Evolutionary conservation across 2,888 invertebrate genomes (phyloP).

Genomic region (Tipula confusa): DNA sequence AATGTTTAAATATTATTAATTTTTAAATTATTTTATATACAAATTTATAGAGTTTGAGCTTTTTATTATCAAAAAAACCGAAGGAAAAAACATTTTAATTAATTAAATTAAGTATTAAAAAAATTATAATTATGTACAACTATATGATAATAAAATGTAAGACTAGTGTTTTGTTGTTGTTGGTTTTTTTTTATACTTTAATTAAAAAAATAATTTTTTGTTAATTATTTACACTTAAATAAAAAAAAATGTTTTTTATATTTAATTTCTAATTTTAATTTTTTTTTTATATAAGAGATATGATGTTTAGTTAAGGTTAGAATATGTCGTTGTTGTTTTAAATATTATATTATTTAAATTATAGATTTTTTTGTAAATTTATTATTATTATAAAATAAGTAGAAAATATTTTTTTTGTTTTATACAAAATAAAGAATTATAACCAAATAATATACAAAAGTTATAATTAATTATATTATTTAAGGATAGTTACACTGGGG

Average conservation of each 20-base stretch:
- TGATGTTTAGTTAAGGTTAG: background rate
- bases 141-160: background rate
- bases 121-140: background rate
- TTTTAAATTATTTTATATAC: background rate
- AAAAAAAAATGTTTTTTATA: too few species aligned
- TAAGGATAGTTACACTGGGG: background rate
- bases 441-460: background rate
- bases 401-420: background rate
- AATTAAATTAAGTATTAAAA: background rate
- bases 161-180: background rate
- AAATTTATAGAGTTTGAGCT: background rate
- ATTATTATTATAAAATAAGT: background rate
- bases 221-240: background rate
- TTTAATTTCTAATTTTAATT: too few species aligned
- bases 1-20: background rate
- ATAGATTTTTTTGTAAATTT: background rate
- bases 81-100: background rate
- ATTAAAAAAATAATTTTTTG: background rate
- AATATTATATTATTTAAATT: background rate
- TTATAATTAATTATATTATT: background rate
- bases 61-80: background rate
- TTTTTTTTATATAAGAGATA: background rate
- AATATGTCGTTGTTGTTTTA: background rate
- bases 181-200: background rate
- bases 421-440: background rate